Base-by-base conservation (phyloP, 2,797 vertebrate species). In the Urosaurus nigricauda region DNA sequence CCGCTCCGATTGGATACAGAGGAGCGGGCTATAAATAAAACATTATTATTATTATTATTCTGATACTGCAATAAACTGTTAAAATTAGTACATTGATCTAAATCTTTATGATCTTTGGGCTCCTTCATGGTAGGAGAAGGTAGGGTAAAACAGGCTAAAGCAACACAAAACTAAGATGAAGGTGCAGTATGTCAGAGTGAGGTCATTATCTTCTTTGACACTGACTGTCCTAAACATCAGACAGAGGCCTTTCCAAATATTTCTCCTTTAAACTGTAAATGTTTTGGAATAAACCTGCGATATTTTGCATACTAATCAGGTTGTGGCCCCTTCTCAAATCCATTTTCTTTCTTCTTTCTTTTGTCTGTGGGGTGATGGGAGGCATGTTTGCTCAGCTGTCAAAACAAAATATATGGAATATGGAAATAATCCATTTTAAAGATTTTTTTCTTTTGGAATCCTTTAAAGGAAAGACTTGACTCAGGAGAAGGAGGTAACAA, bases 401-500 rank as follows among this genome's bases (percentile, higher is more conserved):
- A 24, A 90, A 89, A 17, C 63, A 24, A 79, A 53, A 16, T 74
- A 75, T 2, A 94, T 92, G 29, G 24, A 26, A 83, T 17, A 4
- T 53, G 71, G 19, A n/a, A 82, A 94, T 89, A 92, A 94, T 71
- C 86, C 35, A 83, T 95, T 95, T 95, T 88, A 96, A 83, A 0
- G 7, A 96, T 93, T 95, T 85, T 94, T 94, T 96, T 84, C 94
- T 94, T 91, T 93, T 85, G 94, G 92, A 58, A 96, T 93, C 35
- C 90, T 96, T 92, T 91, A 91, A 96, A 98, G 98, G 94, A 96
- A 94, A 89, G 98, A 97, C 13, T 92, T 92, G 83, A 83, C 86
- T 0, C 97, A 98, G 75, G 97, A 95, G 89, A 92, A 87, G 1
- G 98, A 98, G 17, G 35, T 94, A 12, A 77, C 94, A 1, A 51